Evolutionary conservation across 2,797 vertebrate species (phyloP).

Genomic region (Coregonus ussuriensis): DNA sequence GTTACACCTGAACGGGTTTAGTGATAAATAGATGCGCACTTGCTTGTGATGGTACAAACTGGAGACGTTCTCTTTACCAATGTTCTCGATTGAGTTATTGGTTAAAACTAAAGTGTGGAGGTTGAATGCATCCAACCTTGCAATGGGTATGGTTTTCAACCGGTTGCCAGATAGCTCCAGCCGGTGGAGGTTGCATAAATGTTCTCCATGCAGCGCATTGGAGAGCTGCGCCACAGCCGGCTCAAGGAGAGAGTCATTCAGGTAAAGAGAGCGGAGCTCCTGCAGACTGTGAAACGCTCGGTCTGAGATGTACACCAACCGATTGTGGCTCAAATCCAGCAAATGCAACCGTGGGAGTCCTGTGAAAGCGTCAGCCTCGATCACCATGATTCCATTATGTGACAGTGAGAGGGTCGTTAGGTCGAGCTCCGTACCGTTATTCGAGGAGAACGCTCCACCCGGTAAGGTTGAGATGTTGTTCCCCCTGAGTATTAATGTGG

Average conservation of each 20-base stretch:
- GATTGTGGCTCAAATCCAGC: constrained; percentile 88
- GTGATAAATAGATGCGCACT: constrained; percentile 76
- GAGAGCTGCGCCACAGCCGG: constrained; percentile 57
- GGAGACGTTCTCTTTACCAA: constrained; percentile 58
- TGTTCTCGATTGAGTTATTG: constrained; percentile 72
- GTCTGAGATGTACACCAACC: constrained; percentile 71
- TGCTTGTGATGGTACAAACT: constrained; percentile 58
- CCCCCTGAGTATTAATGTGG: constrained; percentile 80
- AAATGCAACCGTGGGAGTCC: constrained; percentile 77
- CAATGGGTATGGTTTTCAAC: constrained; percentile 59
- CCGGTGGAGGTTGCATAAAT: constrained; percentile 68
- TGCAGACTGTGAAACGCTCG: constrained; percentile 77
- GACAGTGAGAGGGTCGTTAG: constrained; percentile 78
- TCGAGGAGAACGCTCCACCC: constrained; percentile 75
- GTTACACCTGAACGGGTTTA: constrained; percentile 86
- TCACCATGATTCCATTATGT: constrained; percentile 78
- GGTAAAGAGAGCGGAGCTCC: constrained; percentile 77
- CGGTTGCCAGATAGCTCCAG: constrained; percentile 75
- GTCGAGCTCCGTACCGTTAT: constrained; percentile 68
- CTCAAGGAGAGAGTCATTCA: constrained; percentile 78
- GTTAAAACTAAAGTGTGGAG: constrained; percentile 69
- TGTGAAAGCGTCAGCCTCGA: constrained; percentile 84
- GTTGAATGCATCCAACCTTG: constrained; percentile 54
- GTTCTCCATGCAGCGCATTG: constrained; percentile 54
- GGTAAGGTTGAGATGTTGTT: constrained; percentile 82